Percentiles rank a stretch among this genome's conserved stretches.
phyloP scores from a whole-genome alignment of 2,797 vertebrate species.

The Aulostomus chinensis region DNA sequence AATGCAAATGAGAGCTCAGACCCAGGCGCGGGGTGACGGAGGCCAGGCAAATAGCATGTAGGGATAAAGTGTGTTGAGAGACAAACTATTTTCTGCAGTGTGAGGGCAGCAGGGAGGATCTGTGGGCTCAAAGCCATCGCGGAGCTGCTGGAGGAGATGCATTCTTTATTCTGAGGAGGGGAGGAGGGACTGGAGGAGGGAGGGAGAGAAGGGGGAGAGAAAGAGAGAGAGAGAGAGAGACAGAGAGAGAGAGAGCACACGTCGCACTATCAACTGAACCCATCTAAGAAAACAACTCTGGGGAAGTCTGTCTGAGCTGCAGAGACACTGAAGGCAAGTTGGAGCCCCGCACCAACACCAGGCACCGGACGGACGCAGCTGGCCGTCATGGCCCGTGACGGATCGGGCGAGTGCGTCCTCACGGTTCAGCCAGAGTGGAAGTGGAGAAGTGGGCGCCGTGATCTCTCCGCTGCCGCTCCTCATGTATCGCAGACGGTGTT shows the following conservation, averaged over 20 bases:
- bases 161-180: constrained; percentile 82
- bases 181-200: constrained; percentile 35
- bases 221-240: constrained; percentile 34
- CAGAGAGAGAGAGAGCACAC: constrained; percentile 66
- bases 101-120: constrained; percentile 69
- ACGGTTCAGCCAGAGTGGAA: constrained; percentile 46
- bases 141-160: constrained; percentile 82
- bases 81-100: constrained; percentile 69
- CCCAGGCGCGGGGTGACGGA: constrained; percentile 2
- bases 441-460: constrained; percentile 45
- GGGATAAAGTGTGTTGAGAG: constrained; percentile 49
- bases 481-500: constrained; percentile 41
- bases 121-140: constrained; percentile 84
- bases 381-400: constrained; percentile 76
- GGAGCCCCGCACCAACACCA: constrained; percentile 13
- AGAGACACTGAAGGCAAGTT: constrained; percentile 49
- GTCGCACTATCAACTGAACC: constrained; percentile 86
- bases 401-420: constrained; percentile 69
- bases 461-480: constrained; percentile 36
- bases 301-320: constrained; percentile 60
- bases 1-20: constrained; percentile 35
- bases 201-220: constrained; percentile 15
- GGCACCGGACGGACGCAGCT: constrained; percentile 51
- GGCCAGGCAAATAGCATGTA: constrained; percentile 5
- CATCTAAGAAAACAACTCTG: constrained; percentile 86